Conservation (phyloP, 2,113 vertebrate genomes). For the Lycaon pictus region DNA sequence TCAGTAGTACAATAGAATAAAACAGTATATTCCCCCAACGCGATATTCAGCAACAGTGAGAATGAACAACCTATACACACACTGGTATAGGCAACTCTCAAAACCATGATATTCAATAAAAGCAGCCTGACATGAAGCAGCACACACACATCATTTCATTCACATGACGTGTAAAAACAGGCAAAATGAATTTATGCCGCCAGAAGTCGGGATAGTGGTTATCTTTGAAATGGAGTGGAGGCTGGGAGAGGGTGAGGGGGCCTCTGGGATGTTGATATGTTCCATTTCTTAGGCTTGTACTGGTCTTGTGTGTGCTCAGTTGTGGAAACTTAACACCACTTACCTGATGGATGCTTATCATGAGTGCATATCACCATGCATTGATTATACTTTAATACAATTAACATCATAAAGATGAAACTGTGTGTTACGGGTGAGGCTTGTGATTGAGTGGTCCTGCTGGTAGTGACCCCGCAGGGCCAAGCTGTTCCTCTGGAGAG, state of each 20-base stretch:
- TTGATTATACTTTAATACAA: neutral
- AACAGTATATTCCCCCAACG: fast-evolving
- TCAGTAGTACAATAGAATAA: neutral
- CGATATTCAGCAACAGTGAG: neutral
- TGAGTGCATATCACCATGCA: fast-evolving
- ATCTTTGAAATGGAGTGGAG: neutral
- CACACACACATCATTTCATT: neutral
- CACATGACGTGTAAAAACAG: neutral
- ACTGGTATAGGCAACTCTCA: neutral
- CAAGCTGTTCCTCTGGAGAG: neutral
- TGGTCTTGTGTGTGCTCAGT: neutral
- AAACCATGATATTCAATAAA: no score
- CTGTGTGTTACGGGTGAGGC: neutral
- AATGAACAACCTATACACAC: no score
- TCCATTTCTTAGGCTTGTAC: neutral
- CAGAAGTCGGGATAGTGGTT: neutral
- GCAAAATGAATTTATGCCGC: neutral
- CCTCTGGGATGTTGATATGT: neutral
- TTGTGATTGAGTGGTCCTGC: neutral
- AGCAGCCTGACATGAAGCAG: neutral
- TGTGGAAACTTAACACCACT: neutral
- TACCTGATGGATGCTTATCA: neutral
- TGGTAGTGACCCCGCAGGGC: neutral
- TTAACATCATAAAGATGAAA: neutral
- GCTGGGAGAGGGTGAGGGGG: no score